Percentiles rank a stretch among this genome's conserved stretches.
phyloP scores from a whole-genome alignment of 2,797 vertebrate genomes.

The Sandelia bainsii region DNA sequence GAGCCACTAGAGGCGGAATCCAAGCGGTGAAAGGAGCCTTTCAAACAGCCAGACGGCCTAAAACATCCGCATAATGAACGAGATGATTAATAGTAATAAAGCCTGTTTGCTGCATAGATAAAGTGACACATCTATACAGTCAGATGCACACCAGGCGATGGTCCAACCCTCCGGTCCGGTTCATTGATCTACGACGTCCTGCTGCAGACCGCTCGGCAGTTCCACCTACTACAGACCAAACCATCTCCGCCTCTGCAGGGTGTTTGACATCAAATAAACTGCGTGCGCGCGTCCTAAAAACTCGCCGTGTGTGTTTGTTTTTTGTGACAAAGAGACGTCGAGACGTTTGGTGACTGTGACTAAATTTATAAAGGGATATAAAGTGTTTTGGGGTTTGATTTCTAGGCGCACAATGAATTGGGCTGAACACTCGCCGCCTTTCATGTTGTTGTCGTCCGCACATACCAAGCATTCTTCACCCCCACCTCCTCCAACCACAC shows the following conservation, averaged over 20 bases:
- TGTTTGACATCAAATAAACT: slow-evolving; percentile 28
- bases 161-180: slow-evolving; percentile 83
- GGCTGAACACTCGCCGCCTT: slow-evolving; percentile 51
- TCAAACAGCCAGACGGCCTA: slow-evolving; percentile 46
- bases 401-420: neutral
- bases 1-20: slow-evolving; percentile 63
- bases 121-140: slow-evolving; percentile 77
- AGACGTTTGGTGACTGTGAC: rapidly evolving
- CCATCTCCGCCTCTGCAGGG: slow-evolving; percentile 74
- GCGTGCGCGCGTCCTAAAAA: slow-evolving; percentile 24
- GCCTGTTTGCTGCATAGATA: slow-evolving; percentile 65
- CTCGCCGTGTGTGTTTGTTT: neutral
- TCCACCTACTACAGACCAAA: slow-evolving; percentile 87
- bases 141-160: slow-evolving; percentile 68
- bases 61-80: slow-evolving; percentile 72
- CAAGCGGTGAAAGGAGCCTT: slow-evolving; percentile 44
- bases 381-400: slow-evolving; percentile 6
- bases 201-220: slow-evolving; percentile 84
- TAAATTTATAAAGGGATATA: neutral
- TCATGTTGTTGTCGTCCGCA: slow-evolving; percentile 76
- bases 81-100: slow-evolving; percentile 42
- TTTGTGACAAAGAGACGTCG: neutral
- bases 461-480: slow-evolving; percentile 86
- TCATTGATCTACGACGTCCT: slow-evolving; percentile 90
- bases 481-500: slow-evolving; percentile 75